Evolutionary conservation across 2,888 invertebrate species (phyloP).

Genomic region (Sipha maydis): DNA sequence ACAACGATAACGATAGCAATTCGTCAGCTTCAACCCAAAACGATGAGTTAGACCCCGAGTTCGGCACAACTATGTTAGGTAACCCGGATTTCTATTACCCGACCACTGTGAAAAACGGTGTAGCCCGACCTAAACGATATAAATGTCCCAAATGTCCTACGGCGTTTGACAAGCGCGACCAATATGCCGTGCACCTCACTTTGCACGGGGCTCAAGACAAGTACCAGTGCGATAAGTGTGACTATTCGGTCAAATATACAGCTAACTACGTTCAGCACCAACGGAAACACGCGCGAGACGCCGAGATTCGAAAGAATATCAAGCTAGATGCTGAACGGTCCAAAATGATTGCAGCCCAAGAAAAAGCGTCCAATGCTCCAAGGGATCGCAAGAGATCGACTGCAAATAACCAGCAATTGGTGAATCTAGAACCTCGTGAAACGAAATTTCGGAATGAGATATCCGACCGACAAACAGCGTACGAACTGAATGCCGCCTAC

Average conservation of each 20-base stretch:
- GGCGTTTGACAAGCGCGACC: conserved; percentile 85
- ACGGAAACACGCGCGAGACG: conserved; percentile 75
- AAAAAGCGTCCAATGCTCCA: not conserved
- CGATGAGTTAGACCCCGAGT: conserved; percentile 72
- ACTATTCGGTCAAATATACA: conserved; percentile 88
- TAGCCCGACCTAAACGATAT: conserved; percentile 80
- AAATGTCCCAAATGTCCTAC: conserved; percentile 89
- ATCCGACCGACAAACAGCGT: conserved; percentile 44
- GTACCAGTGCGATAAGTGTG: conserved; percentile 84
- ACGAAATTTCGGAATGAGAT: conserved; percentile 38
- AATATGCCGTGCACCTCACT: conserved; percentile 83
- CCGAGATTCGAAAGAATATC: conserved; percentile 32
- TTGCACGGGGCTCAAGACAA: conserved; percentile 85
- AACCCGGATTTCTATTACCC: conserved; percentile 83
- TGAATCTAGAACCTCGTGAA: not conserved
- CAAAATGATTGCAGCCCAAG: conserved; percentile 1
- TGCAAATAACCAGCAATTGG: not conserved
- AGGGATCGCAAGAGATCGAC: not conserved
- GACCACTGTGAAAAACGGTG: conserved; percentile 78
- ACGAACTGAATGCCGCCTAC: conserved; percentile 45
- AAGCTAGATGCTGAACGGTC: not conserved
- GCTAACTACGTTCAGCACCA: conserved; percentile 85
- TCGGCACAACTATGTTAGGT: conserved; percentile 77
- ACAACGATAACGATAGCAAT: not conserved
- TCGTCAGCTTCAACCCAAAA: not conserved